Percentiles rank a stretch among this genome's conserved stretches.
Conservation (phyloP, 2,888 invertebrate species). For the Tenthredo distinguenda region DNA sequence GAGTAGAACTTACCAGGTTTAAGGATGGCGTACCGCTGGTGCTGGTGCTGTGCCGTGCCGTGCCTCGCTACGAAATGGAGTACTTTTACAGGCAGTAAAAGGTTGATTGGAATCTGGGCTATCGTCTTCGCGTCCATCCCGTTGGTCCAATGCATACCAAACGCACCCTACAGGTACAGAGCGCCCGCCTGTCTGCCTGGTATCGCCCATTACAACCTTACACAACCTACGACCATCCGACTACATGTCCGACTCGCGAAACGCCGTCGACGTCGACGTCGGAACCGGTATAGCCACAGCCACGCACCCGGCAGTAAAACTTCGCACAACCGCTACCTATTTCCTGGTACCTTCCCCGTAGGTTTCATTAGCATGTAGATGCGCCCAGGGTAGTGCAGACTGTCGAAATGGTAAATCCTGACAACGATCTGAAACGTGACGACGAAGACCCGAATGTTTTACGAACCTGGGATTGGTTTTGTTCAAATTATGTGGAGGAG, state of each 20-base stretch:
- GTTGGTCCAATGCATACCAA: slow-evolving; percentile 65
- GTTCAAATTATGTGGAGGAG: slow-evolving; percentile 29
- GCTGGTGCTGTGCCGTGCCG: slow-evolving; percentile 51
- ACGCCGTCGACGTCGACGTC: slow-evolving; percentile 12
- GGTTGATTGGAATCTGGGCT: slow-evolving; percentile 73
- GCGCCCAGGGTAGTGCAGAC: slow-evolving; percentile 17
- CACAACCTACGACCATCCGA: slow-evolving; percentile 39
- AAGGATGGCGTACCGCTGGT: slow-evolving; percentile 65
- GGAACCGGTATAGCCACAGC: not conserved
- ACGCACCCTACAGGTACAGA: slow-evolving; percentile 57
- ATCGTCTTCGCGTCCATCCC: slow-evolving; percentile 61
- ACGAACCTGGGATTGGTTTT: slow-evolving; percentile 46
- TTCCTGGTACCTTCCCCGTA: slow-evolving; percentile 30
- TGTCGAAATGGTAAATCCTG: slow-evolving; percentile 46
- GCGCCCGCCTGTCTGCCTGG: slow-evolving; percentile 39
- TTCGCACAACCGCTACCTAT: slow-evolving; percentile 43
- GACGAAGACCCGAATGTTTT: slow-evolving; percentile 45
- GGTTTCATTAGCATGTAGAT: slow-evolving; percentile 51
- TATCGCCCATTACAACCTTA: slow-evolving; percentile 48
- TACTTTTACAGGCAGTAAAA: slow-evolving; percentile 74
- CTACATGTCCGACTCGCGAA: slow-evolving; percentile 40
- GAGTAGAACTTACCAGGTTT: slow-evolving; percentile 68
- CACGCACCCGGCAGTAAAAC: slow-evolving; percentile 49
- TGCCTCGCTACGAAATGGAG: slow-evolving; percentile 71
- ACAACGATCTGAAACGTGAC: slow-evolving; percentile 51